Evolutionary conservation across 2,113 vertebrate genomes (phyloP).

Genomic region (Pipra filicauda): DNA sequence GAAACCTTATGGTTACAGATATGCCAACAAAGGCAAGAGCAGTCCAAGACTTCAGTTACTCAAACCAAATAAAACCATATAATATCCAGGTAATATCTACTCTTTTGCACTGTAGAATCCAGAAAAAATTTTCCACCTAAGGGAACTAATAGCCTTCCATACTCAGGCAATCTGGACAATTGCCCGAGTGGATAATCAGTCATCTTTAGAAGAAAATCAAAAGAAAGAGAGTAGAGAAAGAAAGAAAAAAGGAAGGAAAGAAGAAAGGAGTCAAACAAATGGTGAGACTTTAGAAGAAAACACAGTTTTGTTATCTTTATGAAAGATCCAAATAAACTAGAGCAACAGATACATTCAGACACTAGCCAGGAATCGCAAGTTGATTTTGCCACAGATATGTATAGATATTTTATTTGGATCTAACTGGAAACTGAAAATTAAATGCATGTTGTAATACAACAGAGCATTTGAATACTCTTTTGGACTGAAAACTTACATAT

Average conservation of each 20-base stretch:
- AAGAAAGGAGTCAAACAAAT: background rate
- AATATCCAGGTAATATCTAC: background rate
- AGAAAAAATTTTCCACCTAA: background rate
- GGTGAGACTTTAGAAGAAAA: background rate
- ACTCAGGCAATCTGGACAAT: constrained; percentile 2
- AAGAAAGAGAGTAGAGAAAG: background rate
- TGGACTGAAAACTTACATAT: background rate
- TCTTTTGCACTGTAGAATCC: background rate
- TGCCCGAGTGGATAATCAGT: background rate
- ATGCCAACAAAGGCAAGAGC: background rate
- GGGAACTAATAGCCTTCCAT: background rate
- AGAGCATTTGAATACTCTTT: background rate
- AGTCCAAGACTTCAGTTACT: background rate
- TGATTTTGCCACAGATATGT: background rate
- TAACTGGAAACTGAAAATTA: background rate
- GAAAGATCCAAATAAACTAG: constrained; percentile 11
- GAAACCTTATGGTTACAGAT: background rate
- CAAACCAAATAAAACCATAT: background rate
- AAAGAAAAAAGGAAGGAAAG: background rate
- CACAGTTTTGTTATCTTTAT: constrained; percentile 16
- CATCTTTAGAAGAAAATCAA: constrained; percentile 5
- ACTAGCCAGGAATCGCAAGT: background rate
- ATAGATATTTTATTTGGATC: background rate
- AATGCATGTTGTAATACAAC: background rate
- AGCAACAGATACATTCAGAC: background rate